Conservation (phyloP, 2,113 vertebrate species). For the Channa argus region DNA sequence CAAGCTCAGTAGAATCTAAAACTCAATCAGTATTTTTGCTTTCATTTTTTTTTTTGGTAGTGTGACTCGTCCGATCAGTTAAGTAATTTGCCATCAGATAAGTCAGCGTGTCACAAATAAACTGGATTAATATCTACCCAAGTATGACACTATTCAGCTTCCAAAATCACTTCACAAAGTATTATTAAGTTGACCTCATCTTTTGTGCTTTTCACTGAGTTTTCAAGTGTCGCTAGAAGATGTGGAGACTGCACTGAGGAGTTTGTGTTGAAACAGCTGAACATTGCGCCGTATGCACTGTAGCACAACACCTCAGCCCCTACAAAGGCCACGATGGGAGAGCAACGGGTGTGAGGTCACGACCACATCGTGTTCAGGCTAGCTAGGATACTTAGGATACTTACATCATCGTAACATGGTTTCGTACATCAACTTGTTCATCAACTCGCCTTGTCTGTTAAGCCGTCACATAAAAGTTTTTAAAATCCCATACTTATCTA, state of each 20-base stretch:
- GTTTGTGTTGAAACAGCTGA: not conserved
- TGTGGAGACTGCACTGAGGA: not conserved
- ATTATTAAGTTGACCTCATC: too few species aligned
- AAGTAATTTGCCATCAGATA: not conserved
- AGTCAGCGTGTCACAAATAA: not conserved
- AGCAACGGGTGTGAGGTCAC: not conserved
- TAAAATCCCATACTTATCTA: too few species aligned
- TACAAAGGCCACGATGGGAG: not conserved
- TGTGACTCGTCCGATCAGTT: not conserved
- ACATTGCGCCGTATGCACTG: not conserved
- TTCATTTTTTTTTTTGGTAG: slow-evolving; percentile 32
- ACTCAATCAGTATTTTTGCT: slow-evolving; percentile 29
- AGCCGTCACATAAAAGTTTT: too few species aligned
- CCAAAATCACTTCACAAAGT: too few species aligned
- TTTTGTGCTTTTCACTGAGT: too few species aligned
- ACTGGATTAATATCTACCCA: not conserved
- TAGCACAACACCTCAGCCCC: not conserved
- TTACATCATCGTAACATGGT: too few species aligned
- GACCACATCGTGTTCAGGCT: too few species aligned
- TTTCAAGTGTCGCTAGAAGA: not conserved
- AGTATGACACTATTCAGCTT: too few species aligned
- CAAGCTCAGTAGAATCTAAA: not conserved
- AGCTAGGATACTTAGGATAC: too few species aligned
- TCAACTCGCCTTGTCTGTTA: too few species aligned
- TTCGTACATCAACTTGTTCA: too few species aligned